Evolutionary conservation across 1,140 invertebrate species (phyloP).

Genomic region (Teleopsis dalmanni): DNA sequence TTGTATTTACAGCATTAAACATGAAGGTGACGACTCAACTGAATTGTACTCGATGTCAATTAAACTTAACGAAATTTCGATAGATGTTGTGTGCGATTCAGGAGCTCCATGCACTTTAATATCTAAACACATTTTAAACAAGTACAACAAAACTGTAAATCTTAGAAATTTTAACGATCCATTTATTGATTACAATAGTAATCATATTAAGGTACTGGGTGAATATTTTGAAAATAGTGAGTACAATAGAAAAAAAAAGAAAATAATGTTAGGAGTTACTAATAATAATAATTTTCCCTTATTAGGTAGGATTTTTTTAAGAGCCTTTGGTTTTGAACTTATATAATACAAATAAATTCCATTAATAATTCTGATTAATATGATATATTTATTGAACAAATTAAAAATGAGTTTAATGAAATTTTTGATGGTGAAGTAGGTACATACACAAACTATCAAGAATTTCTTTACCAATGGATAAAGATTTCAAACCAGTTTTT

Average conservation of each 20-base stretch:
- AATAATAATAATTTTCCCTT: constrained; percentile 7
- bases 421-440: constrained; percentile 1
- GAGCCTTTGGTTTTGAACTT: constrained; percentile 10
- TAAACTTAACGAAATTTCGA: background rate
- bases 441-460: background rate
- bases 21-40: no score
- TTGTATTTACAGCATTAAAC: no score
- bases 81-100: background rate
- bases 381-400: background rate
- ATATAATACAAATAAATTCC: constrained; percentile 10
- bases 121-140: background rate
- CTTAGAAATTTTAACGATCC: background rate
- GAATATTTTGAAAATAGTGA: constrained; percentile 5
- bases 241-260: constrained; percentile 3
- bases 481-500: background rate
- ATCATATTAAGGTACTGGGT: constrained; percentile 11
- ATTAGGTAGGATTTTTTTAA: constrained; percentile 9
- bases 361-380: constrained; percentile 4
- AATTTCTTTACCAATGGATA: background rate
- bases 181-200: constrained; percentile 9
- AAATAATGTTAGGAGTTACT: constrained; percentile 4
- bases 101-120: background rate
- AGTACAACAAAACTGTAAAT: constrained; percentile 4
- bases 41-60: no score
- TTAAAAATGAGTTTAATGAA: background rate